Percentiles rank a stretch among this genome's conserved stretches.
Conservation (phyloP, 2,888 invertebrate species). For the Rhopalosiphum nymphaeae region DNA sequence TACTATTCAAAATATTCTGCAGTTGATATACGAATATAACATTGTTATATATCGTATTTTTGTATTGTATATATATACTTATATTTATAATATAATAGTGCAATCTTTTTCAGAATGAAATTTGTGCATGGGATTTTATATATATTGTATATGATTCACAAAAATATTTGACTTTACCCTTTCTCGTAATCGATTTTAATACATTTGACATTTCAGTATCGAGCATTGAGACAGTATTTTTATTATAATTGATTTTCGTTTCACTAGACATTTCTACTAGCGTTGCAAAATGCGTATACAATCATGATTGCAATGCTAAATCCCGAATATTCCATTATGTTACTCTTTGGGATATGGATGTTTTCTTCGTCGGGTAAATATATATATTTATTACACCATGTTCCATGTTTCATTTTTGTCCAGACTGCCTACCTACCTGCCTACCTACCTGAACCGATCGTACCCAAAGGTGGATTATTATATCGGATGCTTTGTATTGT, state of each 20-base stretch:
- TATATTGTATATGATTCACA: background rate
- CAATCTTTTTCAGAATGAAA: background rate
- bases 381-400: background rate
- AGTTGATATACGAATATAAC: background rate
- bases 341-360: background rate
- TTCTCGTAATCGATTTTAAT: slow-evolving; percentile 21
- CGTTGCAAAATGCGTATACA: slow-evolving; percentile 2
- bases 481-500: slow-evolving; percentile 52
- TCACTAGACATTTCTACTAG: background rate
- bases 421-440: background rate
- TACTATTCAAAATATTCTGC: background rate
- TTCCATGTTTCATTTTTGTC: slow-evolving; percentile 4
- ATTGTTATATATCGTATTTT: background rate
- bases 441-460: slow-evolving; percentile 9
- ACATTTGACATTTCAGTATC: slow-evolving; percentile 22
- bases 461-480: slow-evolving; percentile 45
- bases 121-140: background rate
- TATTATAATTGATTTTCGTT: slow-evolving; percentile 7
- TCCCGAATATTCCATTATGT: slow-evolving; percentile 32
- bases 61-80: background rate
- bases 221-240: background rate
- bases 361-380: slow-evolving; percentile 12
- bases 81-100: background rate
- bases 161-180: background rate
- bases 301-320: background rate